A percentile compares a stretch with the other conserved stretches of the same genome.
phyloP scores from a whole-genome alignment of 2,888 invertebrate genomes.

The Drosophila meridiana region DNA sequence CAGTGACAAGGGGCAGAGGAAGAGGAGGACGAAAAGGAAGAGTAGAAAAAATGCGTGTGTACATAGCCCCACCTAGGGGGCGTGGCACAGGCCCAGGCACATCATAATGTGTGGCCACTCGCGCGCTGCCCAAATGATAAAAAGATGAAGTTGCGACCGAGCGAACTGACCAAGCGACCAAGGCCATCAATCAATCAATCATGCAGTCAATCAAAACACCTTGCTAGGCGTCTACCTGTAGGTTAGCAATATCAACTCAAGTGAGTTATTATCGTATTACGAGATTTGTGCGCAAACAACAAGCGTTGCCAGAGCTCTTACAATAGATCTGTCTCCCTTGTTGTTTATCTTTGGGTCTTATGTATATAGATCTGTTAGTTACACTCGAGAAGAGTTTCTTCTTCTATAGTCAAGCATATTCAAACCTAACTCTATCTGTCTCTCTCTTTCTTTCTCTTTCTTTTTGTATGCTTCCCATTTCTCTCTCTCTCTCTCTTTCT shows the following conservation, averaged over 20 bases:
- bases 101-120: constrained; percentile 27
- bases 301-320: neutral
- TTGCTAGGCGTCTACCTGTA: neutral
- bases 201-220: neutral
- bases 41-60: neutral
- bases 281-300: neutral
- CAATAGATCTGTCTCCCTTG: neutral
- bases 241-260: neutral
- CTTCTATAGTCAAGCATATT: no score
- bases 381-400: no score
- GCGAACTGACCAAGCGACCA: neutral
- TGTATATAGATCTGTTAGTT: no score
- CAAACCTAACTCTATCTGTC: no score
- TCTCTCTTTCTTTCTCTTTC: no score
- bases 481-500: neutral
- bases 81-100: neutral
- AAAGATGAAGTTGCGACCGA: neutral
- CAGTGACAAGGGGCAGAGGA: neutral
- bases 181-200: constrained; percentile 9
- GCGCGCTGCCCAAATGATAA: constrained; percentile 14
- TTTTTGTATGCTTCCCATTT: no score
- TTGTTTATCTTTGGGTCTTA: no score
- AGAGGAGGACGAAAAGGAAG: neutral
- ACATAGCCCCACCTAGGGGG: neutral
- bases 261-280: neutral